A percentile compares a stretch with the other conserved stretches of the same genome.
Conservation (phyloP, 2,888 invertebrate genomes). For the Thysanoteuthis rhombus region DNA sequence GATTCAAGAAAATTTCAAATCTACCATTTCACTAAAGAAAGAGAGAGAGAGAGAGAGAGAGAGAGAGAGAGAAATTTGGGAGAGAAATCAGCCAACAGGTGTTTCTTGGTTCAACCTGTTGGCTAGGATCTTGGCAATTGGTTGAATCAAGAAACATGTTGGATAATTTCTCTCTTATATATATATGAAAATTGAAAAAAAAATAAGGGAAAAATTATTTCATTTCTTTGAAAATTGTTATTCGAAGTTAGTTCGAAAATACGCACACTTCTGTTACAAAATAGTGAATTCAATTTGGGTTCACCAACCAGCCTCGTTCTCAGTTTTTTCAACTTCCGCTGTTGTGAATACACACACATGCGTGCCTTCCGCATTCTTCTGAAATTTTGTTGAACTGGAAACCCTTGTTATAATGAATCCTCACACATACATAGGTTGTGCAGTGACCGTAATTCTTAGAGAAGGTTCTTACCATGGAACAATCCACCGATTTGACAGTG, state of each 20-base stretch:
- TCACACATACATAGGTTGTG: not conserved
- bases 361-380: not conserved
- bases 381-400: not conserved
- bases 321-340: not conserved
- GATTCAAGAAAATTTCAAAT: too few species aligned
- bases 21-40: too few species aligned
- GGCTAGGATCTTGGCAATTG: too few species aligned
- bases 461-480: slow-evolving; percentile 15
- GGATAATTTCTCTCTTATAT: too few species aligned
- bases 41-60: too few species aligned
- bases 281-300: not conserved
- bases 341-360: not conserved
- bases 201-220: too few species aligned
- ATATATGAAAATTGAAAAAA: too few species aligned
- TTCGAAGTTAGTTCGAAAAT: not conserved
- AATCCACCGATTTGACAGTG: not conserved
- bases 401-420: not conserved
- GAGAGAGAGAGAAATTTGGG: too few species aligned
- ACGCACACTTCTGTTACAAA: not conserved
- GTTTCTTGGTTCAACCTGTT: too few species aligned
- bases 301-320: not conserved
- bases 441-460: not conserved
- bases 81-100: too few species aligned
- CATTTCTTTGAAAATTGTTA: too few species aligned
- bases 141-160: too few species aligned